phyloP scores from a whole-genome alignment of 2,113 vertebrate genomes.

The Phyllostomus discolor region DNA sequence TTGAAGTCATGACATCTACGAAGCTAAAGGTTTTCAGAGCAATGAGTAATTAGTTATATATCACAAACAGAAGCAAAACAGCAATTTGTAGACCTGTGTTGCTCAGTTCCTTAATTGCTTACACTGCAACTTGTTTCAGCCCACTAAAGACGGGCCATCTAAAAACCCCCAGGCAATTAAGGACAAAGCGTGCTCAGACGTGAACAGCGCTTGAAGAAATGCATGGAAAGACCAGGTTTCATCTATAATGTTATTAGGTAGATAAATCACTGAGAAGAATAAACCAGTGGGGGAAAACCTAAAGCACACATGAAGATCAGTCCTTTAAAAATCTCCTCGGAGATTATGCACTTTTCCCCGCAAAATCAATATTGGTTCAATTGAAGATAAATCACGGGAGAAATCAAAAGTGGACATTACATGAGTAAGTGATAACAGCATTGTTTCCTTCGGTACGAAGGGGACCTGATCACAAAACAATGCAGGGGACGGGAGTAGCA shows the following conservation, averaged over 20 bases:
- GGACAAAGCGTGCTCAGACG: conserved; percentile 59
- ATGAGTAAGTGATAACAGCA: conserved; percentile 38
- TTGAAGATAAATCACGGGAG: conserved; percentile 66
- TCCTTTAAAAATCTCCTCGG: conserved; percentile 59
- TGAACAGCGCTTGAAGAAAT: conserved; percentile 60
- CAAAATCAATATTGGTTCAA: conserved; percentile 66
- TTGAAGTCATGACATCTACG: conserved; percentile 42
- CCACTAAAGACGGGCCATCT: conserved; percentile 43
- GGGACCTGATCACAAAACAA: neutral
- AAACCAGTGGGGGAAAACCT: conserved; percentile 25
- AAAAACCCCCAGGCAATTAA: conserved; percentile 71
- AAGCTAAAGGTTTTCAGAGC: conserved; percentile 64
- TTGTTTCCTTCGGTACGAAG: conserved; percentile 9
- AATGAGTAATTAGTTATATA: conserved; percentile 67
- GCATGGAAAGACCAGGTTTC: conserved; percentile 64
- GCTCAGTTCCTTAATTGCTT: conserved; percentile 55
- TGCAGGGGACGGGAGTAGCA: fast-evolving
- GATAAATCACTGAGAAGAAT: conserved; percentile 71
- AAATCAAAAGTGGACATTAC: conserved; percentile 50
- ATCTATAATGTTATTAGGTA: conserved; percentile 73
- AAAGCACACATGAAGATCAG: conserved; percentile 46
- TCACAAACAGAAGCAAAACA: conserved; percentile 57
- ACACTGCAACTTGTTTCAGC: conserved; percentile 58
- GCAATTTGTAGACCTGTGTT: conserved; percentile 37
- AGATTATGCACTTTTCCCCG: conserved; percentile 61